These are phyloP conservation scores for Tetropium fuscum DNA, from an alignment of 2,888 invertebrate genomes.

Conservation along the genomic window DNA sequence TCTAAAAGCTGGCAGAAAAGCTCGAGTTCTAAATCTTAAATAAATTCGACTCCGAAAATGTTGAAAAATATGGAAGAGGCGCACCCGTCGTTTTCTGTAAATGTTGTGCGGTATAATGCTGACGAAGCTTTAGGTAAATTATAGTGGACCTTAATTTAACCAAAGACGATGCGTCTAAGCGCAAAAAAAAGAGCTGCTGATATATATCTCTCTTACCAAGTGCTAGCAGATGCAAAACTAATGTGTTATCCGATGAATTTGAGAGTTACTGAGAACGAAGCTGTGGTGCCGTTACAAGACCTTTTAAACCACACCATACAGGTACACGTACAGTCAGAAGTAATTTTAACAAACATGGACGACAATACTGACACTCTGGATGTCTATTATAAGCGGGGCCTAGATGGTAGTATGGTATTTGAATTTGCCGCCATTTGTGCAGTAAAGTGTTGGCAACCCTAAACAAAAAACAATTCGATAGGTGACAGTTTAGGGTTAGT, in stretches of 20 bases:
- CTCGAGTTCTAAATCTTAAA: too few species aligned
- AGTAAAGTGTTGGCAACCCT: too few species aligned
- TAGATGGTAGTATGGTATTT: constrained; percentile 23
- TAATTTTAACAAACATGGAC: neutral
- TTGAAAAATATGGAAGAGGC: too few species aligned
- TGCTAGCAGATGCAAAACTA: neutral
- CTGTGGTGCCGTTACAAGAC: constrained; percentile 14
- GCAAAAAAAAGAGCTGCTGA: too few species aligned
- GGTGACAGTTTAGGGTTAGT: too few species aligned
- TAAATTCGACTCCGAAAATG: too few species aligned
- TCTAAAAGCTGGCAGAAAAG: too few species aligned
- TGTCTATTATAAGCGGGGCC: constrained; percentile 22
- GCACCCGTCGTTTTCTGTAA: too few species aligned
- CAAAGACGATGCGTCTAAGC: neutral
- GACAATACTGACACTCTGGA: constrained; percentile 9
- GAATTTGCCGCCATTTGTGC: too few species aligned
- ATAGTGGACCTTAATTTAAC: neutral
- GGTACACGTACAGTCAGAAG: constrained; percentile 2
- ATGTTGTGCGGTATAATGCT: neutral
- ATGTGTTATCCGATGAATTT: neutral
- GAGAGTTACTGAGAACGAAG: neutral
- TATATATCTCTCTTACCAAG: too few species aligned
- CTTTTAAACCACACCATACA: constrained; percentile 4
- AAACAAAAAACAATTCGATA: too few species aligned
- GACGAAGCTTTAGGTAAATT: neutral